Evolutionary conservation across 2,113 vertebrate species (phyloP).

Genomic region (Heterocephalus glaber): DNA sequence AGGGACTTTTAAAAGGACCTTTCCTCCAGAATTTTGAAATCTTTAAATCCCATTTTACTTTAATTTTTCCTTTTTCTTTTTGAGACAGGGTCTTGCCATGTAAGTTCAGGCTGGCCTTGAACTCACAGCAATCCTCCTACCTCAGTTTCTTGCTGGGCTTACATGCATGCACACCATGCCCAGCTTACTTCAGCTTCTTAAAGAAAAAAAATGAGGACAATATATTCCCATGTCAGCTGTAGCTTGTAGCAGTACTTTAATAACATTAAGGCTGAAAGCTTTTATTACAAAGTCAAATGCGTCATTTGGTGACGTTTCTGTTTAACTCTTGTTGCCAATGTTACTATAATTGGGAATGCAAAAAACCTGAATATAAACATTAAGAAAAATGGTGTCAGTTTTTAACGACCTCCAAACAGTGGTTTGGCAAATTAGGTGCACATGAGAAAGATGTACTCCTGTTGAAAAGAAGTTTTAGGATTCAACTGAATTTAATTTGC

Average conservation of each 20-base stretch:
- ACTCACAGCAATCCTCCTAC: not conserved
- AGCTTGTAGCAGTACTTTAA: constrained; percentile 33
- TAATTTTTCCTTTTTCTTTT: not conserved
- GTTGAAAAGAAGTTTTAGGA: constrained; percentile 52
- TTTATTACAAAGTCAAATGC: constrained; percentile 58
- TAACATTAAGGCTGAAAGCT: constrained; percentile 47
- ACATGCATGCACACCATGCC: not conserved
- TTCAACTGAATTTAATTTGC: constrained; percentile 48
- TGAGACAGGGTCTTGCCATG: not conserved
- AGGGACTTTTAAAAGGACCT: not conserved
- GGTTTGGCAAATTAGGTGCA: constrained; percentile 45
- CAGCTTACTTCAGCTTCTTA: constrained; percentile 24
- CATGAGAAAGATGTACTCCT: constrained; percentile 41
- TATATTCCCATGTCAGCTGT: not conserved
- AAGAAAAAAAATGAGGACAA: not conserved
- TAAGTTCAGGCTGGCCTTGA: not conserved
- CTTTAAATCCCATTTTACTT: constrained; percentile 55
- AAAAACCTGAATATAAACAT: constrained; percentile 59
- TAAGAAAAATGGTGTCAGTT: constrained; percentile 64
- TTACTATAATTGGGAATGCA: constrained; percentile 66
- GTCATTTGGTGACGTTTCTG: constrained; percentile 50
- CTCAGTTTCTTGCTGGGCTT: not conserved
- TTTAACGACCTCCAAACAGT: constrained; percentile 61
- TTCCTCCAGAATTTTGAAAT: constrained; percentile 43
- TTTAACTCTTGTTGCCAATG: constrained; percentile 51